Evolutionary conservation across 1,140 invertebrate species (phyloP).

Genomic region (Chlorops oryzae): DNA sequence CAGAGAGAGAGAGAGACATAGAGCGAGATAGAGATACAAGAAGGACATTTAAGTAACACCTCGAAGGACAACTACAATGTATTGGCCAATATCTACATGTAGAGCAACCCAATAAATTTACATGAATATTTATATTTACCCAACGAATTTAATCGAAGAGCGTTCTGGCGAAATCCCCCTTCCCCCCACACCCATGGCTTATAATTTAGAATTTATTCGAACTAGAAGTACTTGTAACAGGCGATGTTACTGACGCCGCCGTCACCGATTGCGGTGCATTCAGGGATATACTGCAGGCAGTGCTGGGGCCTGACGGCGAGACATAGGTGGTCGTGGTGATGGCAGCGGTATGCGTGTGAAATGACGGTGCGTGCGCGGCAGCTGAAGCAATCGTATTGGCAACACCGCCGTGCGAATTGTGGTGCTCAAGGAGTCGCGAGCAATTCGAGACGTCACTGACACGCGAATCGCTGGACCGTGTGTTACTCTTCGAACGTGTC

Average conservation of each 20-base stretch:
- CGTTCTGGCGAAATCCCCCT: no score
- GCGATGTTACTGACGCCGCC: neutral
- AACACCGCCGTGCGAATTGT: no score
- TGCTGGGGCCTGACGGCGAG: slow-evolving; percentile 25
- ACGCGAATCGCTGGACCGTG: slow-evolving; percentile 43
- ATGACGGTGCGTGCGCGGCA: neutral
- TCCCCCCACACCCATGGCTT: no score
- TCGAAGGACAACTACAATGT: no score
- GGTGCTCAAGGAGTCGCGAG: slow-evolving; percentile 42
- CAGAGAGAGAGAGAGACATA: no score
- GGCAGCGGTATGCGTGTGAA: slow-evolving; percentile 23
- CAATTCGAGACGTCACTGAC: slow-evolving; percentile 45
- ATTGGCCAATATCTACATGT: no score
- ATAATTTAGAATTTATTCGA: slow-evolving; percentile 45
- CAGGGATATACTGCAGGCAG: slow-evolving; percentile 29
- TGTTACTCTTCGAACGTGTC: slow-evolving; percentile 46
- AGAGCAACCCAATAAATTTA: no score
- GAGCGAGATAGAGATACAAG: no score
- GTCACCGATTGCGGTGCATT: slow-evolving; percentile 9
- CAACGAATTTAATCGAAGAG: no score
- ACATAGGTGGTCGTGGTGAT: slow-evolving; percentile 30
- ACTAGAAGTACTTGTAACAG: slow-evolving; percentile 11
- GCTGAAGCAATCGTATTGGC: no score
- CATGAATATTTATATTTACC: no score
- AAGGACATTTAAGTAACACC: no score